These are phyloP conservation scores for Enchytraeus crypticus DNA, from an alignment of 2,888 invertebrate species.

Conservation along the genomic window DNA sequence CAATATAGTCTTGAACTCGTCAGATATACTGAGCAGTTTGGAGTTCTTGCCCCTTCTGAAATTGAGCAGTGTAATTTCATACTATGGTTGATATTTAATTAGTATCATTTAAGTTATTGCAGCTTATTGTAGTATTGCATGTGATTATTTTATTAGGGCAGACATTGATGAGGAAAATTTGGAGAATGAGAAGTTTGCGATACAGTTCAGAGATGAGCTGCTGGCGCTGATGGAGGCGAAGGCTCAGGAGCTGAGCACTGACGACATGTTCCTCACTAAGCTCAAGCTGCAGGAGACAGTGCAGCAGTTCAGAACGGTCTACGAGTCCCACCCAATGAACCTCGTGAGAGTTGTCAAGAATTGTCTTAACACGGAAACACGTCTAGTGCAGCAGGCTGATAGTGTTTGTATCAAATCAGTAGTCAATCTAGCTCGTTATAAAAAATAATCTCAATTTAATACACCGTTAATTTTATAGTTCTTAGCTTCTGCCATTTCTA, in stretches of 20 bases:
- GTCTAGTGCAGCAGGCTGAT: slow-evolving; percentile 59
- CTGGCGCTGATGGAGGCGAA: slow-evolving; percentile 68
- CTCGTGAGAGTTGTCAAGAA: slow-evolving; percentile 70
- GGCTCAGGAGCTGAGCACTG: slow-evolving; percentile 53
- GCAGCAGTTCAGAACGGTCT: slow-evolving; percentile 62
- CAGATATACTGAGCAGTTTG: too few relatives aligned
- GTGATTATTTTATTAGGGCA: too few relatives aligned
- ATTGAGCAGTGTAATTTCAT: too few relatives aligned
- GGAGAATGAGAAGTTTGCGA: slow-evolving; percentile 60
- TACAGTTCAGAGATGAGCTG: slow-evolving; percentile 57
- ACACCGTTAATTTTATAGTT: too few relatives aligned
- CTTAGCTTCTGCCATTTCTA: too few relatives aligned
- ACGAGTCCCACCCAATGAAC: slow-evolving; percentile 63
- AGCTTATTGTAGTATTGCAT: too few relatives aligned
- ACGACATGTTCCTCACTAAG: slow-evolving; percentile 66
- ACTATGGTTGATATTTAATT: too few relatives aligned
- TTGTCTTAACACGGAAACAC: slow-evolving; percentile 67
- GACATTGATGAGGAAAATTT: slow-evolving; percentile 63
- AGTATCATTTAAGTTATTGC: too few relatives aligned
- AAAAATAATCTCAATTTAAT: too few relatives aligned
- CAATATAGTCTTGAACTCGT: too few relatives aligned
- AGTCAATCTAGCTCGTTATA: too few relatives aligned
- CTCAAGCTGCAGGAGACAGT: slow-evolving; percentile 72
- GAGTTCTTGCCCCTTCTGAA: too few relatives aligned
- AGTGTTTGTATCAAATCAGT: slow-evolving; percentile 46